Evolutionary conservation across 2,113 vertebrate genomes (phyloP), one percentile per base, ranked within the genome.

Genomic region (Silurus glanis): DNA sequence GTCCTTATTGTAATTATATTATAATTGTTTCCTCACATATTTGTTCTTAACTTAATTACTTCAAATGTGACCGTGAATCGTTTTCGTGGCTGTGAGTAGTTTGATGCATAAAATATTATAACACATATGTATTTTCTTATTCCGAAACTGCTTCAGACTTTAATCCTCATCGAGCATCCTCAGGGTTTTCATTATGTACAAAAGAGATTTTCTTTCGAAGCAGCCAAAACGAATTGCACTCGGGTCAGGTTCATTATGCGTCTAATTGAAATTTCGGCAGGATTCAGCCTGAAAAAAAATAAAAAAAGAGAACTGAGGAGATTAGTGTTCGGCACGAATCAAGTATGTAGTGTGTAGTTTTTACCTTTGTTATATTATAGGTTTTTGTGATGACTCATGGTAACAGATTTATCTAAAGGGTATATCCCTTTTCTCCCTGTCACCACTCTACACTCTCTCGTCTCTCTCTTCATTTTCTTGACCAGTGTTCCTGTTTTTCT

Each of bases 211-310:
- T 2, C 47, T 45, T 49, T 74, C 59, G 45, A 59, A 72, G 10
- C 17, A 58, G 13, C 45, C 25, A 69, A 16, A 3, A 61, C 49
- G 66, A 45, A 53, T 82, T 12, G 58, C 21, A 69, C 53, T 51
- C 79, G 83, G 17, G 55, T 79, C 55, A 56, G 67, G 19, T 61
- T 62, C 16, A 71, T 83, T 67, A 81, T 25, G 45, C 55, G 13
- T 78, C 55, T 74, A 37, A 82, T 83, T 49, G 56, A 62, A 81
- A 81, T 64, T 67, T 84, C 16, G 16, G n/a, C 47, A 49, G 85
- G 37, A 47, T 84, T 64, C 25, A 47, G 9, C 4, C 28, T 62
- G n/a, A n/a, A 58, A 2, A 13, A 76, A 80, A 37, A 37, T 37
- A 37, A 37, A 37, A 37, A 37, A 37, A 37, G 3, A 37, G 37